phyloP scores from a whole-genome alignment of 2,888 invertebrate species.

The Apantesis nais region DNA sequence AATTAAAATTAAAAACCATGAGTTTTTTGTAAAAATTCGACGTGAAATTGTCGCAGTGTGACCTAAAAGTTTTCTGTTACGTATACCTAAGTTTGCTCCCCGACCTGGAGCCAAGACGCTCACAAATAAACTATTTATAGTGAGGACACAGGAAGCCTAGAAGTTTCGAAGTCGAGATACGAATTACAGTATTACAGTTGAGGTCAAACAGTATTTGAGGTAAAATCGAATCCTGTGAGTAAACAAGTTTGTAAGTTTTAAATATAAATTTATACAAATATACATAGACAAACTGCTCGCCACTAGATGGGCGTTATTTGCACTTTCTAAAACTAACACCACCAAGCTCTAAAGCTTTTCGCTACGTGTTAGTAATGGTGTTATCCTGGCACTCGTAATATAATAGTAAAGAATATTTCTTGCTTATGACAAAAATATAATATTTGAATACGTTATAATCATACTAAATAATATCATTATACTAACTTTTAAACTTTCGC shows the following conservation, averaged over 20 bases:
- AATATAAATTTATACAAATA: background rate
- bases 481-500: too few species aligned
- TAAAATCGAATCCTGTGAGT: background rate
- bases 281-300: background rate
- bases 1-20: background rate
- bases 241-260: background rate
- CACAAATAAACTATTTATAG: conserved; percentile 2
- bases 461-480: background rate
- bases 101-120: background rate
- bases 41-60: background rate
- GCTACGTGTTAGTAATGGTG: too few species aligned
- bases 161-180: background rate
- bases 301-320: background rate
- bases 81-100: background rate
- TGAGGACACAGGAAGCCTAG: background rate
- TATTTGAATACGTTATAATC: background rate
- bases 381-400: background rate
- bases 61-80: background rate
- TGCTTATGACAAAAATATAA: background rate
- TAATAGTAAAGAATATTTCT: too few species aligned
- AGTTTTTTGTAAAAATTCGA: background rate
- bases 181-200: background rate
- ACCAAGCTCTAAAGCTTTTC: background rate
- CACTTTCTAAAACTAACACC: too few species aligned
- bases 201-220: background rate